phyloP scores from a whole-genome alignment of 2,113 vertebrate genomes.

The Psilopogon haemacephalus region DNA sequence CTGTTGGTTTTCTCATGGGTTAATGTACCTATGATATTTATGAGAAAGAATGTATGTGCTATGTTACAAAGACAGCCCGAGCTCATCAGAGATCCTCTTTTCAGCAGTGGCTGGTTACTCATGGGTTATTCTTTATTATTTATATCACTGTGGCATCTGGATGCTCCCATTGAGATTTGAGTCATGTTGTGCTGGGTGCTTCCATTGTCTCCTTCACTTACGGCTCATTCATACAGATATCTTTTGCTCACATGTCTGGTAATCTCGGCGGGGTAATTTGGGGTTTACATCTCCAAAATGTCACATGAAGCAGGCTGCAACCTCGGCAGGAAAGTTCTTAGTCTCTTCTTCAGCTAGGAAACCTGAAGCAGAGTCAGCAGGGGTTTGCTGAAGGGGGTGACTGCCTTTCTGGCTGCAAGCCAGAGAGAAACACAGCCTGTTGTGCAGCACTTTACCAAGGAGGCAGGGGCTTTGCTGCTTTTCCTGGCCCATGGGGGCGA shows the following conservation, averaged over 20 bases:
- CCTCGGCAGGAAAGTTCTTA: background rate
- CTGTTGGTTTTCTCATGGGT: background rate
- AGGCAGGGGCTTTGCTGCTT: background rate
- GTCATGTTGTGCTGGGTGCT: background rate
- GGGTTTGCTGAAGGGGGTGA: background rate
- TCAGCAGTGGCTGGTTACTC: conserved; percentile 32
- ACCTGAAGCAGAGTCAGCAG: background rate
- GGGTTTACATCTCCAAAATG: background rate
- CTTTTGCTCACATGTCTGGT: background rate
- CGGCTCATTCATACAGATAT: background rate
- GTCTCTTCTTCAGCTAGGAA: background rate
- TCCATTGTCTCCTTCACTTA: background rate
- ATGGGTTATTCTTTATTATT: conserved; percentile 38
- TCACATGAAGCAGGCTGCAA: background rate
- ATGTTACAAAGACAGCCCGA: background rate
- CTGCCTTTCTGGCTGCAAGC: background rate
- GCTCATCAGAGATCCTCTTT: background rate
- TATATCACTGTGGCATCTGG: conserved; percentile 18
- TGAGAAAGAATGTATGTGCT: background rate
- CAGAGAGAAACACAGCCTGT: background rate
- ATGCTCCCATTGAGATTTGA: background rate
- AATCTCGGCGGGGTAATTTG: background rate
- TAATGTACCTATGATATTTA: conserved; percentile 3
- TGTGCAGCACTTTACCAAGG: background rate
- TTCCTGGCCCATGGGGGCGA: rapidly evolving